Conservation (phyloP, 2,888 invertebrate genomes). For the Cerastis rubricosa region DNA sequence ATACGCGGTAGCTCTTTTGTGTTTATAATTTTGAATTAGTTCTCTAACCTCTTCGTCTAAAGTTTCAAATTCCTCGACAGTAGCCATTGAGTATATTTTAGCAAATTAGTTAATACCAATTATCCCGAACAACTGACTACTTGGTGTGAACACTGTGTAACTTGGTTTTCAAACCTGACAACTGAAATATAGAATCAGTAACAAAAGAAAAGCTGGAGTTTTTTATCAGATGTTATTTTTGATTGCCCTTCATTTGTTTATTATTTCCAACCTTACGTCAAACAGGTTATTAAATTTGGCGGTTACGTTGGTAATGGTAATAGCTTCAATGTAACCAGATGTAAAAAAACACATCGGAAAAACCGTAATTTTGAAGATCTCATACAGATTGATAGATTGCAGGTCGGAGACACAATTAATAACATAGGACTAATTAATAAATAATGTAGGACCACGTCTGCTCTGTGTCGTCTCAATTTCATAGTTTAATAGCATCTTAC, state of each 20-base stretch:
- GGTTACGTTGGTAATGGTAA: constrained; percentile 1
- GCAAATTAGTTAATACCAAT: not conserved
- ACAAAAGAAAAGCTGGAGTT: constrained; percentile 51
- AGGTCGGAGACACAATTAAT: too few species aligned
- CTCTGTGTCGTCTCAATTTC: too few species aligned
- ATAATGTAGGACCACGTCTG: too few species aligned
- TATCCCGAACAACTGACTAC: not conserved
- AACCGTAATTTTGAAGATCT: not conserved
- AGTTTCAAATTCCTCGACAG: constrained; percentile 71
- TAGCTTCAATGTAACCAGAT: not conserved
- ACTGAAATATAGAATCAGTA: not conserved
- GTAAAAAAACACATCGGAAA: not conserved
- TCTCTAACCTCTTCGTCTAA: constrained; percentile 87
- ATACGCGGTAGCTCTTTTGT: constrained; percentile 83
- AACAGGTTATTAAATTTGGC: not conserved
- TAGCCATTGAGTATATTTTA: constrained; percentile 63
- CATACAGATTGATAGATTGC: not conserved
- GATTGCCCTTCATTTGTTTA: constrained; percentile 5
- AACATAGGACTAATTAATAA: too few species aligned
- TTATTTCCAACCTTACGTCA: constrained; percentile 16
- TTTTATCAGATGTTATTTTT: constrained; percentile 11
- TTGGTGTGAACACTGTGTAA: not conserved
- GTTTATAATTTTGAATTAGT: constrained; percentile 84
- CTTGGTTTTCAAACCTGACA: not conserved
- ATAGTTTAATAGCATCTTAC: too few species aligned